These are phyloP conservation scores for Neoarius graeffei DNA, from an alignment of 2,113 vertebrate species.

Conservation along the genomic window DNA sequence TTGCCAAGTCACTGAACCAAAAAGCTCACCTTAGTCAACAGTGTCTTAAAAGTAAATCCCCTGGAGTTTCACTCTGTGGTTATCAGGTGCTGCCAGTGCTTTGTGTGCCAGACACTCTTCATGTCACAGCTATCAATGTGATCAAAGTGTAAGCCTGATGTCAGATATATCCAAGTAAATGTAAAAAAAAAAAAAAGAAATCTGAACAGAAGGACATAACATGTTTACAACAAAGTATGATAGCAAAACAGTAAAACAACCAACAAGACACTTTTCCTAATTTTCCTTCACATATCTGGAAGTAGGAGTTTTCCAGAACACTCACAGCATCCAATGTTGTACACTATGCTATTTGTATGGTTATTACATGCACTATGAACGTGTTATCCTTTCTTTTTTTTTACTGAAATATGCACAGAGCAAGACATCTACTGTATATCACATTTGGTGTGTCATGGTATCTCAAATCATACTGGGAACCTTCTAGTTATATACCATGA, in stretches of 20 bases:
- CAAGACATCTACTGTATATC: not conserved
- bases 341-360: not conserved
- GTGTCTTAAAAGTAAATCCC: conserved; percentile 6
- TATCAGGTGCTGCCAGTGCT: not conserved
- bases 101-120: conserved; percentile 12
- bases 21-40: not conserved
- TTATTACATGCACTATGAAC: not conserved
- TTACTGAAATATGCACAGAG: not conserved
- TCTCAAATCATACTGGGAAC: not conserved
- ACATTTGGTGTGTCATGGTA: not conserved
- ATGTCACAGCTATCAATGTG: not conserved
- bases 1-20: conserved; percentile 15
- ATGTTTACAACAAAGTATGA: not conserved
- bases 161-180: not conserved
- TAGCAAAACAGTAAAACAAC: not conserved
- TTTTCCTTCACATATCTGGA: not conserved
- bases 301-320: not conserved
- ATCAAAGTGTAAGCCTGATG: conserved; percentile 5
- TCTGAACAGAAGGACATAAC: not conserved
- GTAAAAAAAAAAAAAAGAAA: not conserved
- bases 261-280: not conserved
- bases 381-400: not conserved
- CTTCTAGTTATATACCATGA: not conserved
- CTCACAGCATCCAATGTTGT: not conserved
- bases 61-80: conserved; percentile 9